Percentiles rank a stretch among this genome's conserved stretches.
phyloP scores from a whole-genome alignment of 2,797 vertebrate genomes.

The Eutrigla gurnardus region DNA sequence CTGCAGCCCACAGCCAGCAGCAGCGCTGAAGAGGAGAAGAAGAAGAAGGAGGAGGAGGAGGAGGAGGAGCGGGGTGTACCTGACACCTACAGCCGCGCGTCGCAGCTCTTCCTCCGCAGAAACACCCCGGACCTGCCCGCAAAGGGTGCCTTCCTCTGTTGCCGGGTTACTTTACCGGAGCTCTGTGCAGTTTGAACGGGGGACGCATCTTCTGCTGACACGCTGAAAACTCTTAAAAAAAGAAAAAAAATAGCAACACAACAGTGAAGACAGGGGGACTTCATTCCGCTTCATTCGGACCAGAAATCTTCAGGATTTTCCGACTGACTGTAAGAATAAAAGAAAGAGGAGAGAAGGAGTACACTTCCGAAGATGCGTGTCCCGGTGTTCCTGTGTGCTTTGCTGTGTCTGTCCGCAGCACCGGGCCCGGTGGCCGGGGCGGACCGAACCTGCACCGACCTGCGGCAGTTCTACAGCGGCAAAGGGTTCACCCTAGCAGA shows the following conservation, averaged over 20 bases:
- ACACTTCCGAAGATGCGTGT: slow-evolving; percentile 81
- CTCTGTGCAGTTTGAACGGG: slow-evolving; percentile 38
- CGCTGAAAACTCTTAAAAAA: slow-evolving; percentile 22
- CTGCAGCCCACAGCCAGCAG: slow-evolving; percentile 55
- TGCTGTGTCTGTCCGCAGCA: slow-evolving; percentile 68
- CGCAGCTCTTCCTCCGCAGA: slow-evolving; percentile 50
- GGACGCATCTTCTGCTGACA: neutral
- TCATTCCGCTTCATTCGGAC: neutral
- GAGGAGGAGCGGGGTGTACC: slow-evolving; percentile 62
- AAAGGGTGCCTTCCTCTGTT: slow-evolving; percentile 16
- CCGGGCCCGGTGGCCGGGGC: slow-evolving; percentile 70
- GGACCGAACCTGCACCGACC: slow-evolving; percentile 89
- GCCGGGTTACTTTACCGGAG: slow-evolving; percentile 15
- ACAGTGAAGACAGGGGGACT: neutral
- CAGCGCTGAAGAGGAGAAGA: slow-evolving; percentile 29
- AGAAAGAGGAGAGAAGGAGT: slow-evolving; percentile 10
- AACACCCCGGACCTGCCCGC: slow-evolving; percentile 27
- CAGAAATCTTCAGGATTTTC: slow-evolving; percentile 24
- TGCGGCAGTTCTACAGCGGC: slow-evolving; percentile 93
- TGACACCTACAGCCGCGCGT: slow-evolving; percentile 64
- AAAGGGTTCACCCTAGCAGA: slow-evolving; percentile 92
- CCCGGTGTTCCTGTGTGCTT: slow-evolving; percentile 57
- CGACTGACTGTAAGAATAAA: neutral
- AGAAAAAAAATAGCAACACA: neutral
- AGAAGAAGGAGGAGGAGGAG: slow-evolving; percentile 28